Evolutionary conservation across 2,888 invertebrate species (phyloP).

Genomic region (Platycheirus rosarum): DNA sequence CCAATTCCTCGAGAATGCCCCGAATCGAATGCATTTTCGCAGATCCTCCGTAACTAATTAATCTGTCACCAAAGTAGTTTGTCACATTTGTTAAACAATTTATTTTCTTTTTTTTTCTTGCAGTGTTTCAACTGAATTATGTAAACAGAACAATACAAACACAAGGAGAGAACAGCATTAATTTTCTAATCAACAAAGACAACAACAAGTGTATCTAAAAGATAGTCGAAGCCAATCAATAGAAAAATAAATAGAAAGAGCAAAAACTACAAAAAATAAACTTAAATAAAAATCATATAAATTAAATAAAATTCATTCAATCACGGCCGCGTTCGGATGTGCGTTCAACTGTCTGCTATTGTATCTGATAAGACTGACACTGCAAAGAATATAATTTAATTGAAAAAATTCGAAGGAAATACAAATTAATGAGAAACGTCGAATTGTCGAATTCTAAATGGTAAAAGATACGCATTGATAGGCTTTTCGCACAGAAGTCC

Average conservation of each 20-base stretch:
- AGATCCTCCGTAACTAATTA: slow-evolving; percentile 54
- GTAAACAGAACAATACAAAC: slow-evolving; percentile 38
- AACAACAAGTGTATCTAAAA: slow-evolving; percentile 40
- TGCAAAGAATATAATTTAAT: slow-evolving; percentile 46
- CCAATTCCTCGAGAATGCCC: slow-evolving; percentile 22
- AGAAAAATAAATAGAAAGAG: slow-evolving; percentile 53
- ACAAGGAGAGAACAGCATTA: neutral
- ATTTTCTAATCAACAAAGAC: slow-evolving; percentile 16
- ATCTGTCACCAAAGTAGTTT: slow-evolving; percentile 57
- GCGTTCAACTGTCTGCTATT: slow-evolving; percentile 38
- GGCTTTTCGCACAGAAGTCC: slow-evolving; percentile 51
- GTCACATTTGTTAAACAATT: slow-evolving; percentile 7
- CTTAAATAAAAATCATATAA: slow-evolving; percentile 36
- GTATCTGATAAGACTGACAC: slow-evolving; percentile 60
- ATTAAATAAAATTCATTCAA: slow-evolving; percentile 48
- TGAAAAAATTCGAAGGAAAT: slow-evolving; percentile 21
- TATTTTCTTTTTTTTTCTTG: slow-evolving; percentile 25
- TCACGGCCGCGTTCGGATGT: slow-evolving; percentile 58
- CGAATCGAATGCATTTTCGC: slow-evolving; percentile 45
- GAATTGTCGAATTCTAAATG: slow-evolving; percentile 29
- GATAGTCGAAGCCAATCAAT: slow-evolving; percentile 52
- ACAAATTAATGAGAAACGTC: neutral
- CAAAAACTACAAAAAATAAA: slow-evolving; percentile 56
- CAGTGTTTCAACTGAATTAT: slow-evolving; percentile 48
- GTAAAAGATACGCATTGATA: slow-evolving; percentile 34